Conservation (phyloP, 2,888 invertebrate genomes). For the Tetheella fluctuosa region DNA sequence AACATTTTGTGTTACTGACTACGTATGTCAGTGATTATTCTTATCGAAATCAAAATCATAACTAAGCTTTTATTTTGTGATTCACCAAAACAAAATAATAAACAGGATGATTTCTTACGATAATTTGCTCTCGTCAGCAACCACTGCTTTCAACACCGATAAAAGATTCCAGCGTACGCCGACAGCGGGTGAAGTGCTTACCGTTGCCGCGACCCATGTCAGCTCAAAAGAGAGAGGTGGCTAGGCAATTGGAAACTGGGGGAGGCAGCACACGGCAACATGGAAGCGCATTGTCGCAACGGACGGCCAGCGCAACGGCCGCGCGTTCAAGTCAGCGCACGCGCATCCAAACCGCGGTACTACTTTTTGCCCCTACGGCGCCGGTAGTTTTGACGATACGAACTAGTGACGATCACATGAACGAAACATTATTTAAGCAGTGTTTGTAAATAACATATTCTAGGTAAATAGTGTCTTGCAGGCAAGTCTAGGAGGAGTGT, state of each 20-base stretch:
- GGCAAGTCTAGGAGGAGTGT: conserved; percentile 28
- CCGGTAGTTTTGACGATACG: conserved; percentile 34
- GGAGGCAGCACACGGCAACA: conserved; percentile 63
- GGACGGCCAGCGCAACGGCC: conserved; percentile 75
- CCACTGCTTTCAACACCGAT: conserved; percentile 31
- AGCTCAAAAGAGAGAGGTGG: conserved; percentile 82
- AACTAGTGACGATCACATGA: conserved; percentile 38
- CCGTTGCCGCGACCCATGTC: conserved; percentile 55
- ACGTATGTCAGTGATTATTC: background rate
- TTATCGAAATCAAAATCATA: background rate
- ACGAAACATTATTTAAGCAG: conserved; percentile 39
- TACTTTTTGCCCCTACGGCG: conserved; percentile 21
- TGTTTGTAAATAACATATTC: conserved; percentile 42
- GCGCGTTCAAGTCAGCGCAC: conserved; percentile 68
- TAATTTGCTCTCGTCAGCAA: background rate
- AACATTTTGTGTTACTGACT: background rate
- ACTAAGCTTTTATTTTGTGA: background rate
- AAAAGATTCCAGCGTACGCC: conserved; percentile 32
- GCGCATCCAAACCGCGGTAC: conserved; percentile 42
- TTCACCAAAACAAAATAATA: background rate
- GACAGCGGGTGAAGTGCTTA: conserved; percentile 44
- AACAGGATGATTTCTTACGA: background rate
- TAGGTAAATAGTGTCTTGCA: conserved; percentile 49
- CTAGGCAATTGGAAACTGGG: conserved; percentile 69
- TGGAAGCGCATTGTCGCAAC: conserved; percentile 78